phyloP scores from a whole-genome alignment of 2,797 vertebrate species.

The Neolamprologus multifasciatus region DNA sequence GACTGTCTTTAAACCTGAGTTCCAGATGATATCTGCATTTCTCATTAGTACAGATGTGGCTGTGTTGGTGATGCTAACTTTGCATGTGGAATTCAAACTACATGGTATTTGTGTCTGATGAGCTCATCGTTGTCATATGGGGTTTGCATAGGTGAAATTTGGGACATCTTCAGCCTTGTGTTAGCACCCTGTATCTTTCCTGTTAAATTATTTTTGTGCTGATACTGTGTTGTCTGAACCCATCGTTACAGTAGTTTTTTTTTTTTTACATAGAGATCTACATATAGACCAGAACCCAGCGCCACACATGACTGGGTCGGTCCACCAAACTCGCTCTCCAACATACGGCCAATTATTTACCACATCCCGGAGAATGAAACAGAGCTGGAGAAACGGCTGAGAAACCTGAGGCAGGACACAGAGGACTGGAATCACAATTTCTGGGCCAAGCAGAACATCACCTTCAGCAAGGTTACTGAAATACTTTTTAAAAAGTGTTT shows the following conservation, averaged over 20 bases:
- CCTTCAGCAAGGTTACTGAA: constrained; percentile 69
- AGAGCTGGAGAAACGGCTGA: constrained; percentile 75
- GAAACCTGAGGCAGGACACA: constrained; percentile 84
- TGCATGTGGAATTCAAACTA: background rate
- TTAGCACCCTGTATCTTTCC: background rate
- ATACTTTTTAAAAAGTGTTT: background rate
- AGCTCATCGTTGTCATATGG: background rate
- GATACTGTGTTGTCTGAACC: background rate
- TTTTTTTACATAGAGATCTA: constrained; percentile 52
- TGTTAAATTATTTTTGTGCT: background rate
- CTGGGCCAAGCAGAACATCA: constrained; percentile 84
- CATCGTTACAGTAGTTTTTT: background rate
- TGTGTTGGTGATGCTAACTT: background rate
- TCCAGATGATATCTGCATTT: background rate
- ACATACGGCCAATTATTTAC: constrained; percentile 85
- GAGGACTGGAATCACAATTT: constrained; percentile 90
- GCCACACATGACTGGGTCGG: constrained; percentile 90
- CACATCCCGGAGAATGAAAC: constrained; percentile 78
- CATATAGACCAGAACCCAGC: constrained; percentile 73
- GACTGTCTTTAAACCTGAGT: background rate
- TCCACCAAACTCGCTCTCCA: constrained; percentile 85
- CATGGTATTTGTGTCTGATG: background rate
- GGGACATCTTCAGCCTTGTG: background rate
- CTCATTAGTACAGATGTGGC: background rate
- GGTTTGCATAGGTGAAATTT: background rate